phyloP scores from a whole-genome alignment of 2,888 invertebrate species.

The Pseudolycoriella hygida region DNA sequence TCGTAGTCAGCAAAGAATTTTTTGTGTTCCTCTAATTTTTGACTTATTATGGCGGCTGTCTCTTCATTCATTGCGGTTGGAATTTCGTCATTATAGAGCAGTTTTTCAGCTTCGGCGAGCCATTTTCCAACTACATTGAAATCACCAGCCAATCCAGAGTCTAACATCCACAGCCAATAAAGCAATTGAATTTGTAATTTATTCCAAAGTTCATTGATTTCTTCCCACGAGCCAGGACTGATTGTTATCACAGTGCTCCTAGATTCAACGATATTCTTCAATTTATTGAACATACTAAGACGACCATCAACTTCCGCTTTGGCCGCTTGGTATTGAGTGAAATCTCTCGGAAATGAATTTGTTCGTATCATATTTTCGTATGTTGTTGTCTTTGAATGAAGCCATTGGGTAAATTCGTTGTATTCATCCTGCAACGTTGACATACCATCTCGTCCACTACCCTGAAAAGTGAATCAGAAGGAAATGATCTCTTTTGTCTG shows the following conservation, averaged over 20 bases:
- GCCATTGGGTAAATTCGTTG: conserved; percentile 63
- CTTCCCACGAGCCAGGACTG: conserved; percentile 70
- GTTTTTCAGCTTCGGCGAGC: conserved; percentile 72
- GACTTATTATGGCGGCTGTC: conserved; percentile 71
- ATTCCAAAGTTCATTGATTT: conserved; percentile 64
- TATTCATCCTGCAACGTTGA: conserved; percentile 67
- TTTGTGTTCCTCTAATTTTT: conserved; percentile 77
- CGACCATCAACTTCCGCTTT: conserved; percentile 61
- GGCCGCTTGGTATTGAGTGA: conserved; percentile 62
- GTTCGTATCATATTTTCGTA: conserved; percentile 61
- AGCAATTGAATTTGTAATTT: conserved; percentile 60
- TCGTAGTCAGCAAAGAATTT: conserved; percentile 75
- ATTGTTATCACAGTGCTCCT: conserved; percentile 61
- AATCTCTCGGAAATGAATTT: conserved; percentile 57
- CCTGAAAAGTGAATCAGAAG: conserved; percentile 24
- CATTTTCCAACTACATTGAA: conserved; percentile 77
- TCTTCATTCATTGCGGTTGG: conserved; percentile 74
- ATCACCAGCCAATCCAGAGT: conserved; percentile 69
- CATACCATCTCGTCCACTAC: conserved; percentile 51
- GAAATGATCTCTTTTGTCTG: not conserved
- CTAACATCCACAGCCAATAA: conserved; percentile 79
- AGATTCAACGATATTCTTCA: conserved; percentile 62
- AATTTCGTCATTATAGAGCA: conserved; percentile 65
- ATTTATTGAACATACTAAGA: conserved; percentile 51
- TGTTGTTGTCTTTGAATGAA: conserved; percentile 56